Percentiles rank a stretch among this genome's conserved stretches.
These are phyloP conservation scores for Drosophila affinis DNA, from an alignment of 2,888 invertebrate species.

Conservation along the genomic window DNA sequence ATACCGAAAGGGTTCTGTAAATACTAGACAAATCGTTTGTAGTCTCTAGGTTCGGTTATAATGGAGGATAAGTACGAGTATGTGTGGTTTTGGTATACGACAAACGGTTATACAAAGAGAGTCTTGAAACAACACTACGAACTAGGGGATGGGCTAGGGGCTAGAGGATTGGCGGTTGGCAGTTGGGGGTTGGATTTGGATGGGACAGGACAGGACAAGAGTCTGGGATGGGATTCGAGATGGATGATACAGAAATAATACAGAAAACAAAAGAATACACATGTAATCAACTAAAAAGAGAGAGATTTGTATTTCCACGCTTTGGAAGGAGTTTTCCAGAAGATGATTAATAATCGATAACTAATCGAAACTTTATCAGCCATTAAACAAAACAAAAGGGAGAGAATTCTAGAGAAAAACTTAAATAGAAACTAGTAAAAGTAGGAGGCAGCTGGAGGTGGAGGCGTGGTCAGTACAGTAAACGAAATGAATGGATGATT, in stretches of 20 bases:
- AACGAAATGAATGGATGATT: constrained; percentile 33
- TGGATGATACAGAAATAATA: constrained; percentile 12
- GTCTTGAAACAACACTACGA: constrained; percentile 58
- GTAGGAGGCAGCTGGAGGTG: constrained; percentile 12
- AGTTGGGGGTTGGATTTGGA: constrained; percentile 4
- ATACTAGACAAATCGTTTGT: constrained; percentile 28
- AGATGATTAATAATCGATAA: constrained; percentile 6
- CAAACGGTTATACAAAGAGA: constrained; percentile 61
- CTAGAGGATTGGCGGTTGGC: constrained; percentile 8
- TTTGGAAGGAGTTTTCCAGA: constrained; percentile 2
- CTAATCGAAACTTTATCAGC: constrained; percentile 32
- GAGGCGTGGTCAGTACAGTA: constrained; percentile 16
- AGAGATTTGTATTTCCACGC: background rate
- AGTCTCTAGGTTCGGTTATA: constrained; percentile 35
- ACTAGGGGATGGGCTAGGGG: constrained; percentile 38
- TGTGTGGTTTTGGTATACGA: constrained; percentile 48
- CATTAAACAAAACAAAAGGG: constrained; percentile 9
- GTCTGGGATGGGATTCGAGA: background rate
- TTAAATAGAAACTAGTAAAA: constrained; percentile 18
- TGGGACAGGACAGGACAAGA: background rate
- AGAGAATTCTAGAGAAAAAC: constrained; percentile 13
- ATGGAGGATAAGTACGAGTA: constrained; percentile 24
- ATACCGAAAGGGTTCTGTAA: constrained; percentile 20
- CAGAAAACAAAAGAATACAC: background rate
- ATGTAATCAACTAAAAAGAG: background rate